phyloP scores from a whole-genome alignment of 2,888 invertebrate genomes.

The Tenthredo scrophulariae region DNA sequence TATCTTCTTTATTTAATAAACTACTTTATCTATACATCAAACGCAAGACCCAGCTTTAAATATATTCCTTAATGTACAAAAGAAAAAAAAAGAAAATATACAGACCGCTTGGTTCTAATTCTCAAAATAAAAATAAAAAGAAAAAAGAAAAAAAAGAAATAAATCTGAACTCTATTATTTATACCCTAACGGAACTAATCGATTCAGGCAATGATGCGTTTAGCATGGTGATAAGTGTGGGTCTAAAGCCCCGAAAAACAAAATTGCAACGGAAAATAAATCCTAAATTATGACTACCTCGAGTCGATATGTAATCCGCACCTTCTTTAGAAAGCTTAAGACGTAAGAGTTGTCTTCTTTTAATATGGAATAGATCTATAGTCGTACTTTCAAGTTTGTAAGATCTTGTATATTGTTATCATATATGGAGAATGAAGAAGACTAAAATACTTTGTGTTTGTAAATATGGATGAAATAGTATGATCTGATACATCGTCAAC shows the following conservation, averaged over 20 bases:
- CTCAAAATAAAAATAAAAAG: not conserved
- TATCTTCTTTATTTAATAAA: constrained; percentile 27
- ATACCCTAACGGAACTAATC: not conserved
- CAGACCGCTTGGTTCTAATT: not conserved
- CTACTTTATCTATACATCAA: constrained; percentile 42
- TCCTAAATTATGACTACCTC: constrained; percentile 41
- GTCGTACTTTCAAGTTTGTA: not conserved
- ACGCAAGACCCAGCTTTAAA: constrained; percentile 44
- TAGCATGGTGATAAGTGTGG: not conserved
- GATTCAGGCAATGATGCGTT: constrained; percentile 15
- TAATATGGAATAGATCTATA: not conserved
- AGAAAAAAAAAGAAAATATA: not conserved
- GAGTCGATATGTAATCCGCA: constrained; percentile 29
- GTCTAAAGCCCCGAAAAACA: not conserved
- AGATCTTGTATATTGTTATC: not conserved
- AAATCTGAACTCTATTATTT: not conserved
- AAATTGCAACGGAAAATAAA: constrained; percentile 36
- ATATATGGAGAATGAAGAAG: not conserved
- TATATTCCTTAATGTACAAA: not conserved
- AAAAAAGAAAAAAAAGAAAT: not conserved
- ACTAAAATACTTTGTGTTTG: not conserved
- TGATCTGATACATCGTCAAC: not conserved
- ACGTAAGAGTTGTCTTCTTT: not conserved
- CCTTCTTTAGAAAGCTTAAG: not conserved
- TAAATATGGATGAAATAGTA: not conserved